Percentiles rank a stretch among this genome's conserved stretches.
These are phyloP conservation scores for Spisula solida DNA, from an alignment of 2,888 invertebrate genomes.

Conservation along the genomic window DNA sequence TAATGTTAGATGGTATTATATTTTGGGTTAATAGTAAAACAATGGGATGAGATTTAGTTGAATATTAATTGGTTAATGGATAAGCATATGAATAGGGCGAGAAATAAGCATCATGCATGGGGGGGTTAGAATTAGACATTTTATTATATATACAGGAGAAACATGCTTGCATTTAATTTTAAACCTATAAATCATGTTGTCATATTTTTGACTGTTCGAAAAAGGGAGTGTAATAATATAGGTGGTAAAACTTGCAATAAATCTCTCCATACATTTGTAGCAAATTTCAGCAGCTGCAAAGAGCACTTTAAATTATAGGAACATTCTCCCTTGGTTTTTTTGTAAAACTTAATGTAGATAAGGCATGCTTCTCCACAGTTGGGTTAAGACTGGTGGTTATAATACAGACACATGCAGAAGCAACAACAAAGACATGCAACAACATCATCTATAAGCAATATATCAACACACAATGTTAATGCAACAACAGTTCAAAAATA, in stretches of 20 bases:
- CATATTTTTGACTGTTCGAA: no score
- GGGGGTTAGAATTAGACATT: conserved; percentile 2
- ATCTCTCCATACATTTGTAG: no score
- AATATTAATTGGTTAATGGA: neutral
- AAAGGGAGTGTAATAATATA: no score
- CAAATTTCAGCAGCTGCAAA: no score
- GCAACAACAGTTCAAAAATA: neutral
- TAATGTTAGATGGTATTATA: neutral
- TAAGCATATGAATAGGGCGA: neutral
- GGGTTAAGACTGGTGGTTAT: neutral
- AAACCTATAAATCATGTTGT: no score
- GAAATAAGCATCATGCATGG: conserved; percentile 30
- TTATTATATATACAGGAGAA: neutral
- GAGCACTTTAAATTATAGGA: no score
- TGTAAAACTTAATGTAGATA: neutral
- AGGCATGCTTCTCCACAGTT: neutral
- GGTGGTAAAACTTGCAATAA: no score
- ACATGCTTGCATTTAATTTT: neutral
- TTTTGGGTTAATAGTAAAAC: neutral
- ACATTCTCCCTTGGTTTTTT: neutral
- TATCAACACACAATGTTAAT: conserved; percentile 26
- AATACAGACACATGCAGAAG: neutral
- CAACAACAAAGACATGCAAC: conserved; percentile 18
- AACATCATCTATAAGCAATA: conserved; percentile 31
- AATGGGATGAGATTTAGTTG: neutral